These are phyloP conservation scores for Crotophaga sulcirostris DNA, from an alignment of 2,113 vertebrate species.

Conservation along the genomic window DNA sequence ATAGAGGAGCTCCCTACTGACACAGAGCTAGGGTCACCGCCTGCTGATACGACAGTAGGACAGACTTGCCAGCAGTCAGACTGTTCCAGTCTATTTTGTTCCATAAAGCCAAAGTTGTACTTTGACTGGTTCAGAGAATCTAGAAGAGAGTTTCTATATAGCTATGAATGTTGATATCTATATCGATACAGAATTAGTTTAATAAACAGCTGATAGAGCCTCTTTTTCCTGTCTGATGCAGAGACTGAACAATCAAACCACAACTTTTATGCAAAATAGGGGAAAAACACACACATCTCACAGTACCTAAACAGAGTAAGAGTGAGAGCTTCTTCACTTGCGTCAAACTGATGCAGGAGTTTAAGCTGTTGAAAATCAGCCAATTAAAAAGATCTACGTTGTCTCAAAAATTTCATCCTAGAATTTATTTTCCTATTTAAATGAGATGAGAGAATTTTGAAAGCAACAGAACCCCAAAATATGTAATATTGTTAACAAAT, in stretches of 20 bases:
- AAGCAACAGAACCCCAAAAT: not conserved
- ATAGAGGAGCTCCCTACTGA: not conserved
- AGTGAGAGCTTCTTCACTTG: not conserved
- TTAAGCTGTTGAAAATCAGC: not conserved
- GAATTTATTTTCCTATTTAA: not conserved
- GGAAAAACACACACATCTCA: not conserved
- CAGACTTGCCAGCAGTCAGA: not conserved
- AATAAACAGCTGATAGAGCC: not conserved
- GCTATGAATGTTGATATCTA: not conserved
- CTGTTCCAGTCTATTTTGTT: not conserved
- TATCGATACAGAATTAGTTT: not conserved
- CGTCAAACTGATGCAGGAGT: not conserved
- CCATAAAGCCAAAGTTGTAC: not conserved
- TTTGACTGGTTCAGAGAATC: not conserved
- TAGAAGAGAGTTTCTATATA: not conserved
- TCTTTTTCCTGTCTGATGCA: not conserved
- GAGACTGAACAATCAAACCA: not conserved
- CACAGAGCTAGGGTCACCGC: not conserved
- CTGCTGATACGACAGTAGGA: not conserved
- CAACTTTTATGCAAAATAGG: not conserved
- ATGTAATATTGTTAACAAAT: not conserved
- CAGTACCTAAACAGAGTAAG: not conserved
- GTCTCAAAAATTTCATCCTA: not conserved
- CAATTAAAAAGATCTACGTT: not conserved
- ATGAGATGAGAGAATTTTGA: not conserved